Base-by-base conservation (phyloP, 2,113 vertebrate species). In the Patagioenas fasciata region DNA sequence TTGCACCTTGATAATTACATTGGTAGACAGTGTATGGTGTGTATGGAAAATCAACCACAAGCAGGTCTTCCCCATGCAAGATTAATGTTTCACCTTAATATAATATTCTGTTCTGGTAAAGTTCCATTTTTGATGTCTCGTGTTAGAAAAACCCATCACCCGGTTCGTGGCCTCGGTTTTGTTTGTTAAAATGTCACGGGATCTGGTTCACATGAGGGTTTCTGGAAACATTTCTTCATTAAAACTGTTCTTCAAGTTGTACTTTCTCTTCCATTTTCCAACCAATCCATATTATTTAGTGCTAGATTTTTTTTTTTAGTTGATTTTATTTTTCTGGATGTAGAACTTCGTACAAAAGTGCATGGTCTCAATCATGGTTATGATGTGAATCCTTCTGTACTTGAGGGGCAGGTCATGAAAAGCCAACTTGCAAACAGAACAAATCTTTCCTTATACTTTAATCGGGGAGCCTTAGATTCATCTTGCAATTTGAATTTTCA, bases 301-400 rank as follows among this genome's bases (percentile, higher is more conserved):
- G 36, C 13, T 56, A 58, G 32, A 44, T 44, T 44, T 44, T 44
- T 47, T 15, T 42, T 47, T 47, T 19, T 19, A 17, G 15, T 31
- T 15, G 13, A 40, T 40, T 4, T 47, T 6, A 5, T 71, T 53
- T 64, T 70, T 67, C 32, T 70, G 34, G 42, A 26, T 11, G 17
- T 60, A 28, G n/a, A 48, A 38, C 17, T 58, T 67, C 11, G 36
- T 38, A 17, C 15, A 7, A 53, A 83, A 87, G 48, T n/a, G 11
- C 10, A 4, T 1, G 0, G 13, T 36, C 50, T 77, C 19, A 31
- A 0, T 75, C 19, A 17, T 24, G 32, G 32, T 19, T 29, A 15
- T 53, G 6, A 26, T 29, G 9, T 32, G 58, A 88, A 47, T 90
- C 13, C 14, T 65, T 78, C 42, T 0, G 0, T 56, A 11, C 14